Evolutionary conservation across 1,140 invertebrate genomes (phyloP), one percentile per base, ranked within the genome.

Genomic region (Ectropis grisescens): DNA sequence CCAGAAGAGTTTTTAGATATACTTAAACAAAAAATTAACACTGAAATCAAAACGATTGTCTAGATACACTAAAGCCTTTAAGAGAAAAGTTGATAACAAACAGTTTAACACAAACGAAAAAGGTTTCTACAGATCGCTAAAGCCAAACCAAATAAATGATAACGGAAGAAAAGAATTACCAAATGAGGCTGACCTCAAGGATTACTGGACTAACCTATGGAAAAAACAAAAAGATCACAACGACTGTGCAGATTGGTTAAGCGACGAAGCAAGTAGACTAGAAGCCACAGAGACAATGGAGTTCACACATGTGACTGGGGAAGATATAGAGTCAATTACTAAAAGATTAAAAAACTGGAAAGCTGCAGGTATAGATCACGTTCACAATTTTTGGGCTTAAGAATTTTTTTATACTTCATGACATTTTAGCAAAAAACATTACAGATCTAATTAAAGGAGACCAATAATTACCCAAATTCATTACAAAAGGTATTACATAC

Each of bases 311-410:
- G 16, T 46, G 8, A 33, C 13, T n/a, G 10, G 4, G n/a, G 13
- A 32, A 16, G 37, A 36, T 12, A 9, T 41, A 22, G 19, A 22
- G n/a, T 7, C 12, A 11, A 11, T 33, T 3, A 29, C 24, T 8
- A 25, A n/a, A 8, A 33, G 11, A 4, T 37, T 29, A 15, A 28
- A 46, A 14, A 51, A 46, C 10, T 51, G 42, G 47, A 51, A 51
- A 37, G 32, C 42, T 8, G 25, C 42, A 11, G 42, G 37, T 12
- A 22, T 28, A 25, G 47, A 50, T n/a, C 22, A 24, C 14, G 14
- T 45, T 32, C 38, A 50, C 30, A 45, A 41, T 16, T 51, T 37
- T 24, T 43, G 48, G n/a, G 48, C 40, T 27, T 12, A 46, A 51
- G 31, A 46, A 51, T 19, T 25, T 46, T 2, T 27, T n/a, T 12